These are phyloP conservation scores for Sorex fumeus DNA, from an alignment of 2,113 vertebrate genomes.

Conservation along the genomic window DNA sequence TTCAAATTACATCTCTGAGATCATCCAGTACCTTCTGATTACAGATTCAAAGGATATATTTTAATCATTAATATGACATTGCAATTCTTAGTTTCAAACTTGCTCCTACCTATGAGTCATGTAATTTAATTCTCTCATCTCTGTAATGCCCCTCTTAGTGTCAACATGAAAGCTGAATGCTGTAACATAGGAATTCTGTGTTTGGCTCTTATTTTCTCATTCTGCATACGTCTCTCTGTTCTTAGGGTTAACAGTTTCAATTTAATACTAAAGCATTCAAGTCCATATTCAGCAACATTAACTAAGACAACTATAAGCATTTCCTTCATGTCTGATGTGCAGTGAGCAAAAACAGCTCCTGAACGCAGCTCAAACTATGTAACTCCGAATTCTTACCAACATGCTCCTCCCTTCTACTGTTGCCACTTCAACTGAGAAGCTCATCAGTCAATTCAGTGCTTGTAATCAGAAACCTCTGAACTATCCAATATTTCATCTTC, in stretches of 20 bases:
- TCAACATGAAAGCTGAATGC: background rate
- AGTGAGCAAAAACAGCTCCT: conserved; percentile 2
- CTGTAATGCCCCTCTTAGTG: background rate
- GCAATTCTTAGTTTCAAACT: background rate
- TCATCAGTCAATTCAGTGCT: background rate
- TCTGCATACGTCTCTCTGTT: background rate
- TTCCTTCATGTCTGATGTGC: background rate
- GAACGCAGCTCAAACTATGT: background rate
- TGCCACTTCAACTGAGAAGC: conserved; percentile 1
- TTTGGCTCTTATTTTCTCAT: conserved; percentile 29
- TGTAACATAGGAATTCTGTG: background rate
- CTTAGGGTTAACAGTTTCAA: background rate
- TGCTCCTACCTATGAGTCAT: background rate
- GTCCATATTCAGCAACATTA: conserved; percentile 41
- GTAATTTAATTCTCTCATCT: conserved; percentile 25
- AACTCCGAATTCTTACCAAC: background rate
- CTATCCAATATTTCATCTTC: background rate
- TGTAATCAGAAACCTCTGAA: conserved; percentile 26
- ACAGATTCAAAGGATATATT: conserved; percentile 24
- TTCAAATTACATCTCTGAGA: conserved; percentile 15
- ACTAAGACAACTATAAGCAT: background rate
- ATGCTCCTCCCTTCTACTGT: conserved; percentile 4
- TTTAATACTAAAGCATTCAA: conserved; percentile 37
- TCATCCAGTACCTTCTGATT: background rate
- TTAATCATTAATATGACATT: conserved; percentile 7